Evolutionary conservation across 2,888 invertebrate species (phyloP).

Genomic region (Cerastis leucographa): DNA sequence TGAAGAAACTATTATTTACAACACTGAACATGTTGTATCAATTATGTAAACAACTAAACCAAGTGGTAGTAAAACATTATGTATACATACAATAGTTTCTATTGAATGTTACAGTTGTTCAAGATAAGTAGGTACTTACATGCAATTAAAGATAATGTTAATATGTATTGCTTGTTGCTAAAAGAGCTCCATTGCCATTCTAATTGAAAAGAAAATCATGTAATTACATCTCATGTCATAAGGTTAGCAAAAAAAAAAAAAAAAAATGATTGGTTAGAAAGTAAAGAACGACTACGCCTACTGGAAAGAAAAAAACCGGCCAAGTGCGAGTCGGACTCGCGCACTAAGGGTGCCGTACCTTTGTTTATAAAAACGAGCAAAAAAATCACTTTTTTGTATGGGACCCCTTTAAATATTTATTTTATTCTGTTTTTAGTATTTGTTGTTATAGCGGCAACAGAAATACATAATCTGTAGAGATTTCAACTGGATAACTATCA

Average conservation of each 20-base stretch:
- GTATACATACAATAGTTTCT: not conserved
- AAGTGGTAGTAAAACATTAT: not conserved
- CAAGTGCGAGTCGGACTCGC: too few species aligned
- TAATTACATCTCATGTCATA: not conserved
- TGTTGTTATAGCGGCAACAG: too few species aligned
- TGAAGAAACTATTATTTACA: not conserved
- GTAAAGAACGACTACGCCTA: too few species aligned
- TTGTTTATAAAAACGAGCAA: too few species aligned
- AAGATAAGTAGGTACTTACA: not conserved
- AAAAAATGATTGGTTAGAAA: not conserved
- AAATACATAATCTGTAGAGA: too few species aligned
- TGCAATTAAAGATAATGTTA: constrained; percentile 4
- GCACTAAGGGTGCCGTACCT: too few species aligned
- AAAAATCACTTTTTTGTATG: too few species aligned
- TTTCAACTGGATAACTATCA: too few species aligned
- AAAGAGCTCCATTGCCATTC: constrained; percentile 7
- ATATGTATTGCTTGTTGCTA: not conserved
- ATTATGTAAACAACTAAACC: not conserved
- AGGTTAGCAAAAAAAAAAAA: not conserved
- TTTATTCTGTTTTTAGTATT: too few species aligned
- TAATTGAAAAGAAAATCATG: not conserved
- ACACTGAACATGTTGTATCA: not conserved
- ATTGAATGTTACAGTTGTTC: not conserved
- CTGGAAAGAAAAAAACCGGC: too few species aligned
- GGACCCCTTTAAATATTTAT: too few species aligned